Base-by-base conservation (phyloP, 2,797 vertebrate genomes). In the Takifugu rubripes region DNA sequence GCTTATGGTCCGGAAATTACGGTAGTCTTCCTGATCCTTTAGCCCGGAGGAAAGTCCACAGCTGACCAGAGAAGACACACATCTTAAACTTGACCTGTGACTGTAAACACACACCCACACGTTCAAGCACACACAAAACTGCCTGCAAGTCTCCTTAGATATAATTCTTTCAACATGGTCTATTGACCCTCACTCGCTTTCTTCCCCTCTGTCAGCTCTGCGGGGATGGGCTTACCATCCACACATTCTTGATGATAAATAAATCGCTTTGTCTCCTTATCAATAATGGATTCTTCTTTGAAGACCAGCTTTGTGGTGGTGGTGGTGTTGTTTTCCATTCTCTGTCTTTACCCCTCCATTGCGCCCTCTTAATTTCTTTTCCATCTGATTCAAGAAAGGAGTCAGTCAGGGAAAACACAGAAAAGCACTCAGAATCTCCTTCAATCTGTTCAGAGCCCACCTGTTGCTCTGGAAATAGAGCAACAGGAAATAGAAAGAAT, bases 251-350 rank as follows among this genome's bases (percentile, higher is more conserved):
- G 45, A 89, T 52, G 68, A 84, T 92, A 92, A 93, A 95, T 95
- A 94, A 93, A 93, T 94, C 92, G 87, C 91, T 91, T 90, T 87
- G 84, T 84, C 68, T 92, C 75, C 61, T 84, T 82, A 95, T 98
- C 92, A 97, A 97, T 96, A 95, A 96, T 96, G 90, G 83, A 95
- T 85, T 26, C 31, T 84, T 86, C 88, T 91, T 87, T 82, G 93
- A 94, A 96, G 92, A 90, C 89, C 90, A 85, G 91, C 91, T 90
- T 79, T 94, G 93, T 91, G 92, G n/a, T 46, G 43, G 17, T n/a
- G 6, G 44, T n/a, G 44, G 44, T 5, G 36, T 7, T 7, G 89
- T 87, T 88, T 92, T 75, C 65, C 54, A 61, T 81, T 84, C 61
- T 85, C 75, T 64, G 62, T 78, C 75, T 83, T 80, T 74, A n/a